phyloP scores from a whole-genome alignment of 2,113 vertebrate species.

The Seriola quinqueradiata region DNA sequence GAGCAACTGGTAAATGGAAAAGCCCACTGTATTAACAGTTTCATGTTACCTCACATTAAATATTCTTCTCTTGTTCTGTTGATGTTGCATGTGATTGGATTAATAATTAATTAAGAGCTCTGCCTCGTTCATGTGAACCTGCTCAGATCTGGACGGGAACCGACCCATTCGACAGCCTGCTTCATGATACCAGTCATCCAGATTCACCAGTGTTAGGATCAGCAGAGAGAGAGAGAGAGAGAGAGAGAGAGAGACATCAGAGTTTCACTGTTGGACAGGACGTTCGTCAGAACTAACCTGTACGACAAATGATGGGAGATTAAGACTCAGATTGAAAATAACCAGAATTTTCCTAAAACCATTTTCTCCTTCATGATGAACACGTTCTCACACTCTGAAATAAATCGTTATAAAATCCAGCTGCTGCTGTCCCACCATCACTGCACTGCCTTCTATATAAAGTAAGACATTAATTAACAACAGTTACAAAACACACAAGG shows the following conservation, averaged over 20 bases:
- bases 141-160: neutral
- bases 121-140: neutral
- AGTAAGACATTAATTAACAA: slow-evolving; percentile 35
- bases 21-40: neutral
- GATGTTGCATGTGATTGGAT: too few relatives aligned
- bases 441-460: neutral
- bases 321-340: neutral
- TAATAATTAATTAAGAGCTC: neutral
- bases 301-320: neutral
- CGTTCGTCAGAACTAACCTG: neutral
- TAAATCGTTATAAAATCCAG: slow-evolving; percentile 1
- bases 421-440: neutral
- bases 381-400: neutral
- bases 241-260: neutral
- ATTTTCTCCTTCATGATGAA: neutral
- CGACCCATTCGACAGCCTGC: neutral
- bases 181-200: neutral
- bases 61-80: neutral
- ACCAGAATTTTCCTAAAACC: neutral
- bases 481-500: slow-evolving; percentile 25
- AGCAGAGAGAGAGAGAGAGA: neutral
- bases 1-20: neutral
- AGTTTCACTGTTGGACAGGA: neutral
- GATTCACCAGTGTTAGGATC: neutral
- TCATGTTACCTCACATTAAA: neutral